Evolutionary conservation across 2,797 vertebrate species (phyloP).

Genomic region (Halcyon leucocephala): DNA sequence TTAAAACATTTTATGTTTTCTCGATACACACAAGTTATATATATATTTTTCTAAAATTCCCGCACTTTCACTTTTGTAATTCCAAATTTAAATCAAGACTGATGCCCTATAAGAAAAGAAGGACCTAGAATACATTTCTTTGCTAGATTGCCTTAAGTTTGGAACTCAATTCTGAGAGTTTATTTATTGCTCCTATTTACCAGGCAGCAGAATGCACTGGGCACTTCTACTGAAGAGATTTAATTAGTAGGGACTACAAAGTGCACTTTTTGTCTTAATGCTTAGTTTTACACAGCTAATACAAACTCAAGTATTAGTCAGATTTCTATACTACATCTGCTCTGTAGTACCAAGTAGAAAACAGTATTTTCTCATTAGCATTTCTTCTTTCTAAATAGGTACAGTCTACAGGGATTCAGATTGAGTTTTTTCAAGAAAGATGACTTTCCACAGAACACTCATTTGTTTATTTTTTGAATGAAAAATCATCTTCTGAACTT

Average conservation of each 20-base stretch:
- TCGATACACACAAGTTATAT: background rate
- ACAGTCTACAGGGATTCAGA: background rate
- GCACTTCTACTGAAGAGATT: background rate
- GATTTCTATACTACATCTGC: background rate
- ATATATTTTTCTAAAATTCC: background rate
- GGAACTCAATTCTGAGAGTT: background rate
- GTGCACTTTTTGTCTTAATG: background rate
- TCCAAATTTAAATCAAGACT: background rate
- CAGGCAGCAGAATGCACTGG: background rate
- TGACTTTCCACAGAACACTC: background rate
- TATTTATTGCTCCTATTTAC: background rate
- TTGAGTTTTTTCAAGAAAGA: background rate
- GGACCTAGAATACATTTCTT: background rate
- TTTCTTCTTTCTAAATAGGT: background rate
- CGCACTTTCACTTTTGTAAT: background rate
- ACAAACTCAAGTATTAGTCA: background rate
- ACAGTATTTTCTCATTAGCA: background rate
- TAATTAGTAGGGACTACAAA: background rate
- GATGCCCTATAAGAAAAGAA: background rate
- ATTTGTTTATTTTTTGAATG: background rate
- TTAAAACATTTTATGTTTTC: background rate
- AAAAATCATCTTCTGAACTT: background rate
- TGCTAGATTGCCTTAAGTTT: background rate
- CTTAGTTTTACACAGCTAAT: background rate
- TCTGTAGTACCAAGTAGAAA: background rate